Base-by-base conservation (phyloP, 2,113 vertebrate species). In the Castor canadensis region DNA sequence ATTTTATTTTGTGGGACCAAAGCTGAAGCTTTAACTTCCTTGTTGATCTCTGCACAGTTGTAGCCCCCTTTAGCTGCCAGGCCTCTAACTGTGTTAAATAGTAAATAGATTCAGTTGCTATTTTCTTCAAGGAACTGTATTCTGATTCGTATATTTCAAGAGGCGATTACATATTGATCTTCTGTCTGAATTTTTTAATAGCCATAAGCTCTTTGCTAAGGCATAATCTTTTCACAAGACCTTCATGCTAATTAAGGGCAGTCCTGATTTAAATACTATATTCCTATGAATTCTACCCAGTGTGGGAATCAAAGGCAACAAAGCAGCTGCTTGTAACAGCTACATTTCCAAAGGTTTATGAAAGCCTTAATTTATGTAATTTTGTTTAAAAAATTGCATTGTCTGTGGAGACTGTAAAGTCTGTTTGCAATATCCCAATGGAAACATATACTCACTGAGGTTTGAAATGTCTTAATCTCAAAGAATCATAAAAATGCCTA, bases 381-480 rank as follows among this genome's bases (percentile, higher is more conserved):
- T 97, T 82, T 96, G 94, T 81, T 96, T 90, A 81, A 92, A 98
- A 97, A 97, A 95, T 93, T 81, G 19, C 62, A 89, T 83, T 47
- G 19, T 90, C 56, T 76, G 15, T 28, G 88, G 93, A 98, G 95
- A 88, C 71, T 79, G n/a, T 87, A 88, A 95, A 94, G 9, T 82
- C 64, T 95, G 47, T 96, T 97, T 97, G 19, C 20, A 93, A 24
- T 87, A 64, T 95, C 79, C 92, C 71, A 32, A 64, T 66, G 87
- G 94, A 79, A 91, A 60, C 82, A 87, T 62, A 94, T 52, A 81
- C 85, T 94, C 96, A 91, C 54, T 96, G 91, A 72, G 47, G n/a
- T 91, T 92, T 98, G 97, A 98, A 98, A 97, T 94, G 95, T 52
- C 82, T n/a, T 97, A 5, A 17, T 72, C 86, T 94, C 75, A 93